Evolutionary conservation across 1,140 invertebrate species (phyloP), one percentile per base, ranked within the genome.

Genomic region (Hesperophylax magnus): DNA sequence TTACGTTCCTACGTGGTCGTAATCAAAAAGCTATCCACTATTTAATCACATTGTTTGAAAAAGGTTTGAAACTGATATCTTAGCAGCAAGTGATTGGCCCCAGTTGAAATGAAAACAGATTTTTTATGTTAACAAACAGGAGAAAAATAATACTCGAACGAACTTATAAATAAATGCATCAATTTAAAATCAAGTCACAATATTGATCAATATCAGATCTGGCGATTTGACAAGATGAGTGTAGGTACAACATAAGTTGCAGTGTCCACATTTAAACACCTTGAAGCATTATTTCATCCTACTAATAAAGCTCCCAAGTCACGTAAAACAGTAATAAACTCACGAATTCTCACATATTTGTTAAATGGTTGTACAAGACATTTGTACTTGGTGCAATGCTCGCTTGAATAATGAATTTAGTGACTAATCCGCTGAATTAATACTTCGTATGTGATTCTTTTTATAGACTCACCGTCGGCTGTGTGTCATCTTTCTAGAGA

Each of bases 321-420:
- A 75, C 71, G 71, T 75, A 53, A 22, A 27, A 27, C n/a, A 18
- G 52, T 75, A 56, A 75, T 58, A 75, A 75, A 75, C 14, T 27
- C 71, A 34, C 52, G 54, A 75, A 56, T 75, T 72, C 47, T 72
- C 34, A 47, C 18, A 72, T 72, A 72, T 72, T 75, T n/a, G 71
- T 58, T 56, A 75, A 75, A 61, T 63, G 17, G 75, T 61, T 31
- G 14, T 60, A 61, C 58, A 63, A 61, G 67, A 52, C 15, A 39
- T 71, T 52, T 71, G 39, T 47, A 65, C 22, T 71, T 47, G 39
- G 17, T 71, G 34, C 39, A 18, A 47, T 18, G 22, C 34, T 52
- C 67, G 18, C 39, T 71, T 71, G 67, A 71, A 71, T 71, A 20
- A 71, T 71, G n/a, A 39, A 52, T 52, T 52, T 24, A 53, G 67